A percentile compares a stretch with the other conserved stretches of the same genome.
Evolutionary conservation across 1,140 invertebrate genomes (phyloP).

Genomic region (Pantala flavescens): DNA sequence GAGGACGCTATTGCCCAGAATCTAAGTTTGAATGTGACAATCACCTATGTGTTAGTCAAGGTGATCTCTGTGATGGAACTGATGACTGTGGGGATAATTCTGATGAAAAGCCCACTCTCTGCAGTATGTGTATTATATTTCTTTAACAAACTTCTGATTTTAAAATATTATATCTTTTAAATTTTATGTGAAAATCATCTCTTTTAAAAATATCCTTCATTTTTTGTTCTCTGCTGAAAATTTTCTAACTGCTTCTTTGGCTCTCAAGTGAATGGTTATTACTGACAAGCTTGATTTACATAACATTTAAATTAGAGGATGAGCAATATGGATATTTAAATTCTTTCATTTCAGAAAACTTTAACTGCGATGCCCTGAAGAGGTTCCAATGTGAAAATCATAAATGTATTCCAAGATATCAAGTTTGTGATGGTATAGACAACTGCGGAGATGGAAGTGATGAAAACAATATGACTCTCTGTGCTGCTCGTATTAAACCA

Average conservation of each 20-base stretch:
- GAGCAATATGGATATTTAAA: no score
- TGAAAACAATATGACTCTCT: slow-evolving; percentile 85
- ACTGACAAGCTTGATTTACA: no score
- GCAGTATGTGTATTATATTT: slow-evolving; percentile 41
- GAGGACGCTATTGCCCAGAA: slow-evolving; percentile 76
- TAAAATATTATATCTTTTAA: no score
- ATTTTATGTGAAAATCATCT: no score
- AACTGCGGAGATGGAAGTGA: slow-evolving; percentile 90
- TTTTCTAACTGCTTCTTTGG: no score
- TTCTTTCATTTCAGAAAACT: slow-evolving; percentile 44
- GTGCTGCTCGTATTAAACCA: slow-evolving; percentile 54
- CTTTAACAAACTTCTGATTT: neutral
- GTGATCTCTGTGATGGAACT: slow-evolving; percentile 77
- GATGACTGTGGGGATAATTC: slow-evolving; percentile 86
- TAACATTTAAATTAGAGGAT: no score
- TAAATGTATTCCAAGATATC: slow-evolving; percentile 74
- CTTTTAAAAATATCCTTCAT: no score
- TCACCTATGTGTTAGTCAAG: slow-evolving; percentile 74
- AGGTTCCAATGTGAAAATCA: slow-evolving; percentile 83
- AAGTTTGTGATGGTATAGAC: slow-evolving; percentile 73
- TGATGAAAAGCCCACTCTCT: slow-evolving; percentile 71
- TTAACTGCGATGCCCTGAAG: slow-evolving; percentile 66
- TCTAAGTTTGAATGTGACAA: slow-evolving; percentile 78
- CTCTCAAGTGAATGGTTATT: no score
- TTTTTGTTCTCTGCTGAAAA: no score